A percentile compares a stretch with the other conserved stretches of the same genome.
Conservation (phyloP, 2,888 invertebrate species). For the Blomia tropicalis region DNA sequence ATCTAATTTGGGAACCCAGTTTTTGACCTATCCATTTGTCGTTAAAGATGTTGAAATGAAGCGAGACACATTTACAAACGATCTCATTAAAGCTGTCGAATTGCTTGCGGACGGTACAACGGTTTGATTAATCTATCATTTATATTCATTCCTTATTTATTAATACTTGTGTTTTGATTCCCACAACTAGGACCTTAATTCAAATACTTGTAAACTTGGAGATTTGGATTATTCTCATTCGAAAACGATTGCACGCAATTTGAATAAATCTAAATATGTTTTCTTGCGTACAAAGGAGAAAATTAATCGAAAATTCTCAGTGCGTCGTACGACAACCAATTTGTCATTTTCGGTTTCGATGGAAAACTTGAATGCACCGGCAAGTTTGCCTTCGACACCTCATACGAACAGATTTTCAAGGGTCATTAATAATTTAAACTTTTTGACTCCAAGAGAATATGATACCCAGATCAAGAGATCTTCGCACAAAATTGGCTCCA, state of each 20-base stretch:
- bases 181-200: too few relatives aligned
- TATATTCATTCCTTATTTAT: too few relatives aligned
- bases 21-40: conserved; percentile 15
- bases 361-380: neutral
- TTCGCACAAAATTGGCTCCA: neutral
- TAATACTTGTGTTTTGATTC: too few relatives aligned
- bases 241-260: conserved; percentile 2
- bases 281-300: conserved; percentile 21
- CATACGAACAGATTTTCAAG: conserved; percentile 1
- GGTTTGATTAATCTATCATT: too few relatives aligned
- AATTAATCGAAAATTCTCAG: conserved; percentile 16
- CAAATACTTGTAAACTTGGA: neutral
- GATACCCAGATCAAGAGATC: neutral
- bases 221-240: conserved; percentile 10
- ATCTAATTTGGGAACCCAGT: neutral
- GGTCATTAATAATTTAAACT: neutral
- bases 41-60: conserved; percentile 14
- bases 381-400: neutral
- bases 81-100: neutral
- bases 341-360: conserved; percentile 13
- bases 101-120: neutral
- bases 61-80: conserved; percentile 5
- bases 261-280: conserved; percentile 18
- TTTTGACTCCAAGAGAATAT: conserved; percentile 14
- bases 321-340: neutral